A percentile compares a stretch with the other conserved stretches of the same genome.
Conservation (phyloP, 2,113 vertebrate species). For the Coptodon bakossiorum region DNA sequence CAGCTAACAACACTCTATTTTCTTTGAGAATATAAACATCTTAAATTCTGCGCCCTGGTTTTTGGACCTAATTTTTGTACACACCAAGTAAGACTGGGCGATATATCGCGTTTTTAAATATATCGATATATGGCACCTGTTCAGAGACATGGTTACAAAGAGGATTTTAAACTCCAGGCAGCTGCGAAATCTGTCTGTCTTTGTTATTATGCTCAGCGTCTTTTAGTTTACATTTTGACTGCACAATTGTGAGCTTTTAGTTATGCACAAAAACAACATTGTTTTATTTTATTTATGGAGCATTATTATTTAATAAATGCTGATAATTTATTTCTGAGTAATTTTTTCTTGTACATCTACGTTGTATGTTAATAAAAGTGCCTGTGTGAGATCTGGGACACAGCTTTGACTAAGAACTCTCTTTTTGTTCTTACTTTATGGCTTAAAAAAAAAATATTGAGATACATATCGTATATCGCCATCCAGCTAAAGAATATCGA, state of each 20-base stretch:
- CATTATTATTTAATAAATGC: neutral
- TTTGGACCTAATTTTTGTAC: neutral
- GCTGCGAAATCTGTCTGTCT: neutral
- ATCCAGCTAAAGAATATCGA: neutral
- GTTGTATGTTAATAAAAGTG: neutral
- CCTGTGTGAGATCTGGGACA: neutral
- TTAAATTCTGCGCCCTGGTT: neutral
- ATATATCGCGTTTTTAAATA: neutral
- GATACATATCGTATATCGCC: neutral
- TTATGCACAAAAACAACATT: neutral
- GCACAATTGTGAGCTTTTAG: neutral
- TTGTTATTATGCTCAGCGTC: neutral
- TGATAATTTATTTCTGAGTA: neutral
- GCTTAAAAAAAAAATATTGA: neutral
- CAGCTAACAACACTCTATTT: neutral
- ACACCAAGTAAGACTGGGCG: neutral
- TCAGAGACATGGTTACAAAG: neutral
- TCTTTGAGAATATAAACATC: neutral
- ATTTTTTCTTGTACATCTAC: neutral
- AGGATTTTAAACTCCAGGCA: neutral
- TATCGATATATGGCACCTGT: neutral
- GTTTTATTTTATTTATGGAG: fast-evolving
- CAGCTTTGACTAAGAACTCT: neutral
- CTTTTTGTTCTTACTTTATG: neutral
- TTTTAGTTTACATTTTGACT: neutral